phyloP scores from a whole-genome alignment of 2,888 invertebrate genomes.

The Synanthedon myopaeformis region DNA sequence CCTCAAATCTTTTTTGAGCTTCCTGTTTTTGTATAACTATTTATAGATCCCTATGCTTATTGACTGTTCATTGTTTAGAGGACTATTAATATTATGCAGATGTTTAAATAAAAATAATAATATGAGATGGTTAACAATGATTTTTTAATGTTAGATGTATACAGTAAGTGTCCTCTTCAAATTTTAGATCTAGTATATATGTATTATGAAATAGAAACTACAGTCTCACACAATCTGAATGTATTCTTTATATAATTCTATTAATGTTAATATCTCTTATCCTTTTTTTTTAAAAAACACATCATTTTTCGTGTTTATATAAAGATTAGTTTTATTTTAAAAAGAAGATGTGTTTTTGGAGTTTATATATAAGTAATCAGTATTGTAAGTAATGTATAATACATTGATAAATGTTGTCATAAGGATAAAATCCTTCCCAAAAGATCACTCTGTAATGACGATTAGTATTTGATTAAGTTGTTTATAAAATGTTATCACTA shows the following conservation, averaged over 20 bases:
- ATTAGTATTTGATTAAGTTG: not conserved
- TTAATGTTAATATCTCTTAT: no score
- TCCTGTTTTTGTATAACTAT: conserved; percentile 7
- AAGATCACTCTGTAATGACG: not conserved
- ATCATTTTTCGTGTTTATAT: not conserved
- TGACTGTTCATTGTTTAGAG: conserved; percentile 21
- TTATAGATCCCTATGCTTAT: conserved; percentile 19
- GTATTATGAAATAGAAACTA: not conserved
- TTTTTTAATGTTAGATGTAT: conserved; percentile 7
- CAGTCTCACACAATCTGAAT: not conserved
- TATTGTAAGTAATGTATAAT: conserved; percentile 17
- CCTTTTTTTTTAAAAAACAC: no score
- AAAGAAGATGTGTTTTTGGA: not conserved
- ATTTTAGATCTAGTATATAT: not conserved
- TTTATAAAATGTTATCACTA: no score
- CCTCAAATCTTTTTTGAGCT: not conserved
- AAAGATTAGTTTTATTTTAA: conserved; percentile 7
- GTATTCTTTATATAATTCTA: no score
- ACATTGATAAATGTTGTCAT: conserved; percentile 7
- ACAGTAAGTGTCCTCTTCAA: not conserved
- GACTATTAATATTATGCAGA: conserved; percentile 9
- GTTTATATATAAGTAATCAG: conserved; percentile 14
- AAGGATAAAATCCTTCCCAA: conserved; percentile 5
- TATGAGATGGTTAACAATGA: conserved; percentile 14
- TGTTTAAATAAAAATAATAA: conserved; percentile 9